Evolutionary conservation across 2,888 invertebrate species (phyloP).

Genomic region (Bruchidius siliquastri): DNA sequence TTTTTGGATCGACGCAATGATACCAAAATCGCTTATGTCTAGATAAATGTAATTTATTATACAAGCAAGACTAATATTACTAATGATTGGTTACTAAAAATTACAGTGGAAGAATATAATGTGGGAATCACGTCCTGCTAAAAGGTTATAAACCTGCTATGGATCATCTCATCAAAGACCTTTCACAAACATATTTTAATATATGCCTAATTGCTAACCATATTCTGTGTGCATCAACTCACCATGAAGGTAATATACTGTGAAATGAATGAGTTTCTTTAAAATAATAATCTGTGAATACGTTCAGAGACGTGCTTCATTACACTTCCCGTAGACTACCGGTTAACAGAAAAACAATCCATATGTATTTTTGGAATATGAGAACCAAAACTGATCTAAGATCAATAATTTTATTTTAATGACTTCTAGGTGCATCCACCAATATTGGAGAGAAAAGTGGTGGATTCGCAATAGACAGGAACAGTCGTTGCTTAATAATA

Average conservation of each 20-base stretch:
- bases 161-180: constrained; percentile 14
- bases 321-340: not conserved
- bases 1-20: no score
- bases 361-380: no score
- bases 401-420: no score
- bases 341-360: not conserved
- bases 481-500: no score
- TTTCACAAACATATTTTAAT: constrained; percentile 29
- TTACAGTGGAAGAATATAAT: not conserved
- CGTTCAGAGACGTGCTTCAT: not conserved
- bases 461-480: not conserved
- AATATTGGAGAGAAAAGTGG: not conserved
- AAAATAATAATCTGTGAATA: constrained; percentile 7
- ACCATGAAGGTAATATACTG: constrained; percentile 11
- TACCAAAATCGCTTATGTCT: no score
- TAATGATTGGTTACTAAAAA: not conserved
- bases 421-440: not conserved
- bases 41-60: no score
- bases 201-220: constrained; percentile 30
- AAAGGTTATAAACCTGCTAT: constrained; percentile 14
- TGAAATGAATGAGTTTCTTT: constrained; percentile 12
- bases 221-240: constrained; percentile 12
- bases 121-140: not conserved
- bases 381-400: no score
- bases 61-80: no score